Percentiles rank a stretch among this genome's conserved stretches.
These are phyloP conservation scores for Xyliphius kryptos DNA, from an alignment of 2,113 vertebrate genomes.

Conservation along the genomic window DNA sequence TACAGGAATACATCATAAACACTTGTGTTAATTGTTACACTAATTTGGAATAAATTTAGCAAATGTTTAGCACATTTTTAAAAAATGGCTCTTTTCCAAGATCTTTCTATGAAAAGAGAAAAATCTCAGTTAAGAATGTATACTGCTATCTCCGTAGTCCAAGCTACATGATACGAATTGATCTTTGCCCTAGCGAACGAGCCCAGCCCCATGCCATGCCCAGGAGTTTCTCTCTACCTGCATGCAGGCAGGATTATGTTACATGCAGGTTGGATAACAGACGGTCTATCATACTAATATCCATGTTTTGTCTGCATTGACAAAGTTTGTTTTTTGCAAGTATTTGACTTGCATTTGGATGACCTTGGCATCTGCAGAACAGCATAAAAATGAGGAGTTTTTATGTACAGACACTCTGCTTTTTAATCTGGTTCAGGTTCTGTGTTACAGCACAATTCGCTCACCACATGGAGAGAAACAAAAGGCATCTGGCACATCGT, in stretches of 20 bases:
- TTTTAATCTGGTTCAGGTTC: slow-evolving; percentile 2
- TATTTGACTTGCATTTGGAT: not conserved
- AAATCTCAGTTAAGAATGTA: slow-evolving; percentile 7
- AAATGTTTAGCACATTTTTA: no score
- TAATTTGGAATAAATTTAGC: no score
- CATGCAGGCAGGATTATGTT: not conserved
- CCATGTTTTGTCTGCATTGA: no score
- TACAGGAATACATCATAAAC: no score
- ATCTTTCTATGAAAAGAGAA: not conserved
- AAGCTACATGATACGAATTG: slow-evolving; percentile 16
- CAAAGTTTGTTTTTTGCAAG: no score
- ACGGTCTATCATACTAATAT: no score
- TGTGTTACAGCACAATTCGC: not conserved
- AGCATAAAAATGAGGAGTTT: slow-evolving; percentile 4
- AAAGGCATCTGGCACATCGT: not conserved
- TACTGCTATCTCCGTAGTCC: slow-evolving; percentile 9
- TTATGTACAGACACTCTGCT: slow-evolving; percentile 1
- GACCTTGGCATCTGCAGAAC: not conserved
- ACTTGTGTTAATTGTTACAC: no score
- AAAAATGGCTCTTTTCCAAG: no score
- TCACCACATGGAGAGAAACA: slow-evolving; percentile 1
- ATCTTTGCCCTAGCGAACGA: slow-evolving; percentile 16
- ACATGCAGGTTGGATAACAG: not conserved
- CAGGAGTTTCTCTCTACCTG: not conserved
- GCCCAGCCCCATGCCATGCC: slow-evolving; percentile 10